Evolutionary conservation across 2,113 vertebrate genomes (phyloP), one percentile per base, ranked within the genome.

Genomic region (Accipiter virgatus): DNA sequence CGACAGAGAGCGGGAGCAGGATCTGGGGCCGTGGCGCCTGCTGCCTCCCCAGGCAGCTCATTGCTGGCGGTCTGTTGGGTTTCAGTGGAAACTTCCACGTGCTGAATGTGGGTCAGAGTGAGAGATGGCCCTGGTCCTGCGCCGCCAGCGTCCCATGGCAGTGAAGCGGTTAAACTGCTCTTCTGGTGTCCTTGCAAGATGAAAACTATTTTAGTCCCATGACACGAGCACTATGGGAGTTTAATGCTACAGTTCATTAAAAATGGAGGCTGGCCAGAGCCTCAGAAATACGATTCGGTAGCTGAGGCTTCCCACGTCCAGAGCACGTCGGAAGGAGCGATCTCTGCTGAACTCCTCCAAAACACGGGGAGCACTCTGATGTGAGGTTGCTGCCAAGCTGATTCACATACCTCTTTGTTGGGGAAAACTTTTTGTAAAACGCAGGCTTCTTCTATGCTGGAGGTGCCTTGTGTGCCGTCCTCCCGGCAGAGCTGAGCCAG

Each of bases 131-230:
- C 42, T 1, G 13, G 63, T 13, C 25, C 59, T 4, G 5, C 1
- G 13, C 40, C 0, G 11, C 55, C 15, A 6, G 45, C 7, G 7
- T 34, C 23, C 23, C 0, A 3, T 0, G 45, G 95, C 73, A 4
- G 77, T 23, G 61, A 83, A 83, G 78, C 23, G 6, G 92, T 92
- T 94, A 94, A 92, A 75, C 50, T 12, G 62, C 89, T 89, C 72
- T n/a, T 43, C 50, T 71, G 82, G 77, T 82, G 89, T 82, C 92
- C 81, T 89, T 13, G 4, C 86, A 56, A 75, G 95, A 92, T 62
- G 88, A 62, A 90, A 83, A 86, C 92, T 92, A 86, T 81, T 86
- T 92, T 82, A 26, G 89, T 83, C 86, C 73, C 61, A 68, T 86
- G 92, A 63, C 81, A 74, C 3, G 72, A 63, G 92, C 77, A 45